These are phyloP conservation scores for Myiotriccus ornatus DNA, from an alignment of 2,797 vertebrate genomes.

Conservation along the genomic window DNA sequence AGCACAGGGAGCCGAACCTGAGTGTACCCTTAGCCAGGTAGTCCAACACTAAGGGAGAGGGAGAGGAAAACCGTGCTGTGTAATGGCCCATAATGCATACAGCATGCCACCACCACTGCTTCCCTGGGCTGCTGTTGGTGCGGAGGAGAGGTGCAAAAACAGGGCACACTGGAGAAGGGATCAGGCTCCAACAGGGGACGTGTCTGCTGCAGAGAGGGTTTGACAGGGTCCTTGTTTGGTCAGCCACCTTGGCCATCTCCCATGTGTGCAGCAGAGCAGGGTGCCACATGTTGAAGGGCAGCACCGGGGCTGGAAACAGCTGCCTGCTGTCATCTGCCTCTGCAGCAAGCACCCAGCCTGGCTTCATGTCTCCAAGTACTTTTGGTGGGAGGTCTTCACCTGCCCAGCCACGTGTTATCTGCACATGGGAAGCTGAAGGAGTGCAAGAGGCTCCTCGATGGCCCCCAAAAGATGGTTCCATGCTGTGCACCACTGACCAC, in stretches of 20 bases:
- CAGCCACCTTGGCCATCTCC: not conserved
- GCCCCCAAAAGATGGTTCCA: not conserved
- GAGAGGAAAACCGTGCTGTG: not conserved
- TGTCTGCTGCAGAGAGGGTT: not conserved
- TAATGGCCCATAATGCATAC: fast-evolving
- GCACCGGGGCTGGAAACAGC: not conserved
- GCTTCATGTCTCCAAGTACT: not conserved
- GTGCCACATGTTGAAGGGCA: not conserved
- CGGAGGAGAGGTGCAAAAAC: not conserved
- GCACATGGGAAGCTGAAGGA: not conserved
- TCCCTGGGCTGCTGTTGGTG: not conserved
- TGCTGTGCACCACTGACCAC: fast-evolving
- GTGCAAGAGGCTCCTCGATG: not conserved
- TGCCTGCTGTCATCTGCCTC: fast-evolving
- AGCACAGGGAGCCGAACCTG: fast-evolving
- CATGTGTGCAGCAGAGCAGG: fast-evolving
- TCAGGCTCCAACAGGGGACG: fast-evolving
- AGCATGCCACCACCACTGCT: fast-evolving
- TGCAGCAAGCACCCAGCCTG: not conserved
- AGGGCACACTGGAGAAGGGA: not conserved
- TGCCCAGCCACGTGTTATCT: fast-evolving
- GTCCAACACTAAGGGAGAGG: not conserved
- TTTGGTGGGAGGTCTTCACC: not conserved
- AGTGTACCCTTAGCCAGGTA: fast-evolving
- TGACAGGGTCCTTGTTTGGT: not conserved